Evolutionary conservation across 2,113 vertebrate genomes (phyloP), one percentile per base, ranked within the genome.

Genomic region (Bos javanicus): DNA sequence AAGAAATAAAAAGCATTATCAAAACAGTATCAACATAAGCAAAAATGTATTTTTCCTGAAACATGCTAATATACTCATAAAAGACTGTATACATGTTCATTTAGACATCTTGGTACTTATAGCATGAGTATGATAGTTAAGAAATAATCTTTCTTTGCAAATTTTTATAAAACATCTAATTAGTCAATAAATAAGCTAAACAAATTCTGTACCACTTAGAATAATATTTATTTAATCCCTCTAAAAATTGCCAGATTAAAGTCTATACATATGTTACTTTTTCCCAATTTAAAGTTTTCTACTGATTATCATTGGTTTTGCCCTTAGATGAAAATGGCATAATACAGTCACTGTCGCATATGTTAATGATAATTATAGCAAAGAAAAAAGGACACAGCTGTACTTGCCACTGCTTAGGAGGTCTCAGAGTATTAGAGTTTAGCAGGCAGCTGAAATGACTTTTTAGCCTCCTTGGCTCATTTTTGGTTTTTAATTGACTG

Each of bases 401-500:
- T 83, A 48, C 89, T 62, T 87, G 9, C 2, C 30, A 56, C 9
- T 74, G 10, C 17, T 84, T 87, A 26, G 6, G 7, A 81, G 14
- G 36, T 67, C 52, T 94, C 39, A 76, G 59, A 92, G 46, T 57
- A 52, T 6, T 25, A 26, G 0, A 91, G 39, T 23, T 19, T 43
- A 87, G 26, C 57, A 86, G 82, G 33, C 33, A 87, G 10, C 56
- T 96, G 33, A 89, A 94, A 84, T 43, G 28, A 82, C 52, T 67
- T 78, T 84, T 93, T 64, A 91, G 25, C 23, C 25, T 89, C 33
- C 60, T 81, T 46, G 56, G 21, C 3, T 90, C 50, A 84, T 9
- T 81, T 96, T 87, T 57, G 6, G 12, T 76, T 94, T 97, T 84
- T 90, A 87, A 91, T 89, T 90, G 57, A 74, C n/a, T 84, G 2